phyloP scores from a whole-genome alignment of 2,888 invertebrate species.

The Microplitis manilae region DNA sequence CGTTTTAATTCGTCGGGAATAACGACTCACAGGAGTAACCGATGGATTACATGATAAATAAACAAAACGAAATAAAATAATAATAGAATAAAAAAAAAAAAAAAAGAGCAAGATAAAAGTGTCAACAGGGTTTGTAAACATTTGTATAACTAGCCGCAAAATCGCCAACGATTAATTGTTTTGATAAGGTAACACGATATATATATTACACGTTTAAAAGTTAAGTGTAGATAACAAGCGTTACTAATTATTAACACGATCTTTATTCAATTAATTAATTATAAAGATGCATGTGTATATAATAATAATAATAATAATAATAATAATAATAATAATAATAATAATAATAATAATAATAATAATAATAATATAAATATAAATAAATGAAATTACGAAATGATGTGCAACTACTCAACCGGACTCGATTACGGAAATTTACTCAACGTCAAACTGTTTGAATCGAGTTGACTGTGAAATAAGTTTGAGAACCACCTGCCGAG shows the following conservation, averaged over 20 bases:
- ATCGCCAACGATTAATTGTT: slow-evolving; percentile 6
- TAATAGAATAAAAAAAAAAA: not conserved
- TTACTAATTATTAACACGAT: not conserved
- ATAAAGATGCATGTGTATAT: no score
- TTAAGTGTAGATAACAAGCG: slow-evolving; percentile 30
- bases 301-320: not conserved
- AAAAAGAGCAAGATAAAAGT: slow-evolving; percentile 24
- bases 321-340: not conserved
- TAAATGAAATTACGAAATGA: not conserved
- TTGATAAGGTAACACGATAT: slow-evolving; percentile 7
- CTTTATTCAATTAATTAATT: not conserved
- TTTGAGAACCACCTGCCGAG: slow-evolving; percentile 52
- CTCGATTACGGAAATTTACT: slow-evolving; percentile 33
- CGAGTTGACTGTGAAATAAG: slow-evolving; percentile 29
- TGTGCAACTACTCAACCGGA: not conserved
- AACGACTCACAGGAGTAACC: no score
- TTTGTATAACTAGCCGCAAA: slow-evolving; percentile 17
- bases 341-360: not conserved
- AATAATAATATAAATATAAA: not conserved
- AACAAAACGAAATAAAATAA: slow-evolving; percentile 40
- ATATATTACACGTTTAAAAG: slow-evolving; percentile 7
- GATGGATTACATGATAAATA: not conserved
- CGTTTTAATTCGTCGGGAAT: not conserved
- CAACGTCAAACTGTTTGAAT: slow-evolving; percentile 33
- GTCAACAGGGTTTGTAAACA: slow-evolving; percentile 22